Evolutionary conservation across 2,888 invertebrate species (phyloP).

Genomic region (Ypsolopha scabrella): DNA sequence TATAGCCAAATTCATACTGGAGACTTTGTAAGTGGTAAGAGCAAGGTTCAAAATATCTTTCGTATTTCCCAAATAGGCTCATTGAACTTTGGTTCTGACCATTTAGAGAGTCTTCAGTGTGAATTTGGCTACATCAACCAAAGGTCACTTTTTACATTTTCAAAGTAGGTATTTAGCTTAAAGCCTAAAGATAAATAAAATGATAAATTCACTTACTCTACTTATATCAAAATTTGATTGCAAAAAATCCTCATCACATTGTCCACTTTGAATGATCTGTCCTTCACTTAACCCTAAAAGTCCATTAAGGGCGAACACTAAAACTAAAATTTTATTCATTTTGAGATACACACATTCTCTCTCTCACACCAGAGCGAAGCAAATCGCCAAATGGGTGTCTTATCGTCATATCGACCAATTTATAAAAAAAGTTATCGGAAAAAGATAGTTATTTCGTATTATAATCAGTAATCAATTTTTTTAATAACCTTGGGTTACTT

Average conservation of each 20-base stretch:
- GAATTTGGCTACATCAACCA: too few relatives aligned
- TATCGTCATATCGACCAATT: background rate
- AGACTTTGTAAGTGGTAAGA: too few relatives aligned
- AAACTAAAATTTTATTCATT: background rate
- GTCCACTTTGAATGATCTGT: slow-evolving; percentile 38
- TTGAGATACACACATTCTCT: background rate
- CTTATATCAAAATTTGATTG: slow-evolving; percentile 21
- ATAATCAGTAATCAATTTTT: background rate
- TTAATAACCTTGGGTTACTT: too few relatives aligned
- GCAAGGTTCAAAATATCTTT: too few relatives aligned
- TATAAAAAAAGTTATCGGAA: background rate
- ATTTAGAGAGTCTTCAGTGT: too few relatives aligned
- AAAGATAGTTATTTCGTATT: background rate
- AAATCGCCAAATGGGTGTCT: background rate
- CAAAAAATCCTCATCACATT: slow-evolving; percentile 27
- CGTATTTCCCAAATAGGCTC: too few relatives aligned
- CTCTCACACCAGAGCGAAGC: background rate
- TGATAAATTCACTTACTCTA: slow-evolving; percentile 22
- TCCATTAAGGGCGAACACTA: slow-evolving; percentile 32
- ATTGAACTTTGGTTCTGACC: too few relatives aligned
- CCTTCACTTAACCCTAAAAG: slow-evolving; percentile 29
- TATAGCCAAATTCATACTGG: too few relatives aligned
- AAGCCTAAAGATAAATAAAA: too few relatives aligned
- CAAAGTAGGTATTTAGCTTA: too few relatives aligned
- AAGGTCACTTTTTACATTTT: too few relatives aligned